phyloP scores from a whole-genome alignment of 30 jellyfish, hydroid and myxozoan genomes.

The Pelagia noctiluca region DNA sequence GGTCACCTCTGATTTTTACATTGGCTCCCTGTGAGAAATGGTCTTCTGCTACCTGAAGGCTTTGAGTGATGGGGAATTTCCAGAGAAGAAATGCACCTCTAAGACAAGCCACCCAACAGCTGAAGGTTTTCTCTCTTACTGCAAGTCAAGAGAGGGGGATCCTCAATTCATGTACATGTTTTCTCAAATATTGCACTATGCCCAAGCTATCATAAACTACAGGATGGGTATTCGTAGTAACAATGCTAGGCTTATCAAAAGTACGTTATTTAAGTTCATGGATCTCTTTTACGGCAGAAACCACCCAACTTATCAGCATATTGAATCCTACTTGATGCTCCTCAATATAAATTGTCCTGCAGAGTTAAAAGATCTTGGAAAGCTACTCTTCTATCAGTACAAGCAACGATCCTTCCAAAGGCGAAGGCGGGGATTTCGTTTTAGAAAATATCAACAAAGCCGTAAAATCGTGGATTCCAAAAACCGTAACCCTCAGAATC shows the following conservation, averaged over 20 bases:
- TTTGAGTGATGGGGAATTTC: not conserved
- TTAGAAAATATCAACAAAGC: no score
- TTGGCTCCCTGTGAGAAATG: not conserved
- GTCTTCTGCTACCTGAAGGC: not conserved
- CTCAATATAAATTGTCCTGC: not conserved
- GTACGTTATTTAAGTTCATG: no score
- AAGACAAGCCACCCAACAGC: not conserved
- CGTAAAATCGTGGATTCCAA: no score
- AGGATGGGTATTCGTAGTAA: not conserved
- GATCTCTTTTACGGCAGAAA: no score
- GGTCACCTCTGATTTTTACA: conserved; percentile 5
- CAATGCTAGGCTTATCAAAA: no score
- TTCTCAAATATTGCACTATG: no score
- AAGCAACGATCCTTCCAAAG: no score
- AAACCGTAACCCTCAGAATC: no score
- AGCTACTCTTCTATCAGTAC: not conserved
- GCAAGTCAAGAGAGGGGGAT: not conserved
- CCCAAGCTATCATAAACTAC: no score
- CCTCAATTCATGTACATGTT: not conserved
- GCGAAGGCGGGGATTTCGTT: not conserved
- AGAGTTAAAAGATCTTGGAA: not conserved
- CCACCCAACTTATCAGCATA: not conserved
- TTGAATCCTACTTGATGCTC: not conserved
- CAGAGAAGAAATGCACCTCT: not conserved
- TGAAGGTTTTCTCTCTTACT: not conserved